Conservation (phyloP, 2,797 vertebrate species). For the Gymnopithys bicolor region DNA sequence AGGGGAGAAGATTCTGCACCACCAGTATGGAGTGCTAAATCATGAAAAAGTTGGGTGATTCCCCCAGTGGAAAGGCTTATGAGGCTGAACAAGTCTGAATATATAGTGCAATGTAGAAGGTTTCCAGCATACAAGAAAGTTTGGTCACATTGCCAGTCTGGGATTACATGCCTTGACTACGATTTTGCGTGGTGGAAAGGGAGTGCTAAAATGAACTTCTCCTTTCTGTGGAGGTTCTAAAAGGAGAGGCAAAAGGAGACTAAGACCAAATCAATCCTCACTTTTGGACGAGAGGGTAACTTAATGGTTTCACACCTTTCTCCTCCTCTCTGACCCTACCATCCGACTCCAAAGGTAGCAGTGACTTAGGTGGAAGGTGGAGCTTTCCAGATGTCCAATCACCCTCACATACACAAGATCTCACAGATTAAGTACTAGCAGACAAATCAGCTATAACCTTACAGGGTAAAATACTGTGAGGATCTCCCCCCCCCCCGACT, state of each 20-base stretch:
- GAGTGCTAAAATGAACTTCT: background rate
- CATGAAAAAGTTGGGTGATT: background rate
- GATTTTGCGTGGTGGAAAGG: background rate
- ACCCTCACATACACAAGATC: background rate
- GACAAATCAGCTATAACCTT: background rate
- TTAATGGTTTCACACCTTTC: background rate
- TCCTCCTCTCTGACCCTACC: background rate
- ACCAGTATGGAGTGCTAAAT: background rate
- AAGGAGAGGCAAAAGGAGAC: background rate
- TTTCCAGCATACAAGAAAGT: background rate
- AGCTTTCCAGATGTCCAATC: background rate
- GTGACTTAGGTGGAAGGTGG: background rate
- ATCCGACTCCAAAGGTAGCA: background rate
- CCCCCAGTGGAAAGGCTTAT: background rate
- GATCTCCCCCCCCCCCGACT: too few species aligned
- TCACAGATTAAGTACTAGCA: background rate
- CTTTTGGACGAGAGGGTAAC: background rate
- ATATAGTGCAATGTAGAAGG: rapidly evolving
- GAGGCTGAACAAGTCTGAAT: background rate
- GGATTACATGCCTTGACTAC: background rate
- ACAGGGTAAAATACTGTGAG: background rate
- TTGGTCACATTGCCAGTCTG: background rate
- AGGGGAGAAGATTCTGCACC: background rate
- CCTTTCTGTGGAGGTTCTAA: background rate
- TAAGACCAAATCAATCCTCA: background rate